phyloP scores from a whole-genome alignment of 2,888 invertebrate genomes.

The Acronicta psi region DNA sequence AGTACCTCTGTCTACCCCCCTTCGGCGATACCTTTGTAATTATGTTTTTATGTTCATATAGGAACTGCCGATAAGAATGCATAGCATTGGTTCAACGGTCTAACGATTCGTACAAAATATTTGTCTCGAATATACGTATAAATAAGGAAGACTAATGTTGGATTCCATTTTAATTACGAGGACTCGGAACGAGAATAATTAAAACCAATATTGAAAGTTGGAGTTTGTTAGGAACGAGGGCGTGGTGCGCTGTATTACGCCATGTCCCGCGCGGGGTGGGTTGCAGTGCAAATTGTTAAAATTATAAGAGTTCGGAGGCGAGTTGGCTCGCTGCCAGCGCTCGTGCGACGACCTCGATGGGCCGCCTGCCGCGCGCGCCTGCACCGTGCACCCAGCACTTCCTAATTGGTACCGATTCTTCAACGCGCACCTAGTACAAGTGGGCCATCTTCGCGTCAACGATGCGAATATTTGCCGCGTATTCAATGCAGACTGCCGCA shows the following conservation, averaged over 20 bases:
- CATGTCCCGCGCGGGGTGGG: slow-evolving; percentile 46
- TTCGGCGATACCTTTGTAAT: no score
- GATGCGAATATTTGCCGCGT: slow-evolving; percentile 48
- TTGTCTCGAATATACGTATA: neutral
- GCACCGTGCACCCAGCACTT: slow-evolving; percentile 55
- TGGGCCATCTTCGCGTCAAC: slow-evolving; percentile 53
- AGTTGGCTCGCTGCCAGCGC: slow-evolving; percentile 73
- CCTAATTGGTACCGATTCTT: slow-evolving; percentile 72
- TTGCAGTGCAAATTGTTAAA: slow-evolving; percentile 74
- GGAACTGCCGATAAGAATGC: no score
- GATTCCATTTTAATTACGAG: slow-evolving; percentile 3
- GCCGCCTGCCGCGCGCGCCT: slow-evolving; percentile 40
- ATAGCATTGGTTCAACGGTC: no score
- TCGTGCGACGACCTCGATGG: slow-evolving; percentile 71
- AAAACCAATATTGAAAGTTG: slow-evolving; percentile 32
- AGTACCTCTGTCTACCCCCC: no score
- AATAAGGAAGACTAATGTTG: slow-evolving; percentile 1
- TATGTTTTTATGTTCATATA: no score
- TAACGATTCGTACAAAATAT: neutral
- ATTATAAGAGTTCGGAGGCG: slow-evolving; percentile 70
- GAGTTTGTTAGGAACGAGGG: slow-evolving; percentile 31
- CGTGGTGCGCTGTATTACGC: slow-evolving; percentile 22
- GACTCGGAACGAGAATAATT: slow-evolving; percentile 19
- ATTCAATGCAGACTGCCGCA: slow-evolving; percentile 45
- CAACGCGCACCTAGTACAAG: slow-evolving; percentile 46